A percentile compares a stretch with the other conserved stretches of the same genome.
Conservation (phyloP, 2,888 invertebrate species). For the Epinotia demarniana region DNA sequence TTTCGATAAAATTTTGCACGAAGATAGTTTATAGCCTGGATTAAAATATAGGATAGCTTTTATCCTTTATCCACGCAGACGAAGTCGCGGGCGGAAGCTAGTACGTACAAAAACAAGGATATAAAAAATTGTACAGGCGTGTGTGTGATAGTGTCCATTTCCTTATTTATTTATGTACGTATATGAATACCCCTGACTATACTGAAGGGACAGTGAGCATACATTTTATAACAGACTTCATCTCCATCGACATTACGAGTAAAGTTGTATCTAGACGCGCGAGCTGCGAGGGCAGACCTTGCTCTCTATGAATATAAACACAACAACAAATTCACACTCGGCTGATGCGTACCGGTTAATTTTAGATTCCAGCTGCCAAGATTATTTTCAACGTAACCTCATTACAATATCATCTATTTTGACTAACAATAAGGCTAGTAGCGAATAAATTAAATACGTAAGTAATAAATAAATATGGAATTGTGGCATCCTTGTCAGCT, state of each 20-base stretch:
- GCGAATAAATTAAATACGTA: not conserved
- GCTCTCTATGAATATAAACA: conserved; percentile 31
- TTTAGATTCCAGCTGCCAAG: conserved; percentile 35
- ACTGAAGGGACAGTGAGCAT: conserved; percentile 2
- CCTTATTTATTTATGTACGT: too few relatives aligned
- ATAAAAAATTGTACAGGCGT: too few relatives aligned
- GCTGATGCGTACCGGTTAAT: conserved; percentile 29
- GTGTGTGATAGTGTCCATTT: too few relatives aligned
- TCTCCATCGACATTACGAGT: conserved; percentile 5
- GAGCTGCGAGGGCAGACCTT: conserved; percentile 8
- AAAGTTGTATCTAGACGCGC: not conserved
- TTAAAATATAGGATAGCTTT: too few relatives aligned
- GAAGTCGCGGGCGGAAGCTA: too few relatives aligned
- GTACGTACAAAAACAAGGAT: too few relatives aligned
- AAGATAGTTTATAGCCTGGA: too few relatives aligned
- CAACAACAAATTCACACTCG: conserved; percentile 26
- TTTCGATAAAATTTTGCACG: too few relatives aligned
- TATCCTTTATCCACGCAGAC: too few relatives aligned
- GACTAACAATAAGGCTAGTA: not conserved
- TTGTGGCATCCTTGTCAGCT: conserved; percentile 25
- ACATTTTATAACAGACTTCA: conserved; percentile 18
- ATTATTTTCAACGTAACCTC: conserved; percentile 25
- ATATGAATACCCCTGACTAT: too few relatives aligned
- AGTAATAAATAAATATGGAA: conserved; percentile 23
- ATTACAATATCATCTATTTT: not conserved